Base-by-base conservation (phyloP, 2,797 vertebrate genomes). In the Pyrocephalus nanus region DNA sequence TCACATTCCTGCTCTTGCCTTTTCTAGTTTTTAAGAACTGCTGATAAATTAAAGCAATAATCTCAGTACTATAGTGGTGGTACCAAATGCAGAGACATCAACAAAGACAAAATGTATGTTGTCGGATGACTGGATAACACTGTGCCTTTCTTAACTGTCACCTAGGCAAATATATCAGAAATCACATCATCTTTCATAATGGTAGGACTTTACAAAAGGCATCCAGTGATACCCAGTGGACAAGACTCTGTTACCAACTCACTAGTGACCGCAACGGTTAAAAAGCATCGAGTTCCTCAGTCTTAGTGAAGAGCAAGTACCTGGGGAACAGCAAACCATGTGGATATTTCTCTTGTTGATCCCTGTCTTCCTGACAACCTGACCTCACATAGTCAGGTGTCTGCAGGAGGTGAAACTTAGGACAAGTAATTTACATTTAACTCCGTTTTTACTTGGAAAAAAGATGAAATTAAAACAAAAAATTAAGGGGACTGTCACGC, bases 91-190 rank as follows among this genome's bases (percentile, higher is more conserved):
- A 65, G 9, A 71, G 22, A 62, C 50, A 34, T 15, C 60, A 76
- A 27, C 32, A 65, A 78, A 67, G 9, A 67, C 13, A 23, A 1
- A 2, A 16, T 0, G 0, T 5, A n/a, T 60, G 36, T 14, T 58
- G 53, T 19, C 0, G 0, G 57, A 32, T 57, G 60, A 15, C 32
- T 58, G 61, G 50, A 23, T 30, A 78, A 70, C 3, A 3, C 69
- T 21, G 10, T 14, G 22, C 4, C 17, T 57, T 84, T 69, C 72
- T 48, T 62, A 67, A 32, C 48, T 65, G 55, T 25, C 54, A 69
- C 1, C 3, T 26, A 58, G 22, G 12, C n/a, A 77, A 83, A 88
- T 4, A 43, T 29, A 57, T 21, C 11, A 69, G 64, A 83, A 91
- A 69, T 29, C 34, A 45, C 16, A 22, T 4, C 15, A 45, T 10